Evolutionary conservation across 2,888 invertebrate species (phyloP).

Genomic region (Nephrotoma appendiculata): DNA sequence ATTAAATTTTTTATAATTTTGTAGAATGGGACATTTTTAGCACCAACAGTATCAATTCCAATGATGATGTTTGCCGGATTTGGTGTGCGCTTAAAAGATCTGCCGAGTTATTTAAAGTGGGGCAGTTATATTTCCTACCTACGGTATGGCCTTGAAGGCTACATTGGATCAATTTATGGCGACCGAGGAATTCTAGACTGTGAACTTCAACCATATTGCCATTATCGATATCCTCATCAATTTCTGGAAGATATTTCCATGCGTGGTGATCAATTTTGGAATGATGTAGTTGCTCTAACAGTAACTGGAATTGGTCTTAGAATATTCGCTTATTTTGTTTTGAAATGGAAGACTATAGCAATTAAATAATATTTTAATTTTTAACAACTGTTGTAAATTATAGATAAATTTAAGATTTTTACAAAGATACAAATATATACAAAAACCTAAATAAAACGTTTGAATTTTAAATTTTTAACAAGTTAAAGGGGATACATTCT

Average conservation of each 20-base stretch:
- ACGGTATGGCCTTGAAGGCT: constrained; percentile 81
- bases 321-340: constrained; percentile 50
- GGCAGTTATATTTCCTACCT: constrained; percentile 84
- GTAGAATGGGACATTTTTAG: constrained; percentile 89
- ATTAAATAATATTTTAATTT: constrained; percentile 20
- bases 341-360: constrained; percentile 58
- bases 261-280: constrained; percentile 67
- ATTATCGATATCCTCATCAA: constrained; percentile 60
- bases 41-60: constrained; percentile 81
- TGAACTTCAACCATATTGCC: constrained; percentile 57
- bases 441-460: too few relatives aligned
- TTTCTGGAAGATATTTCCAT: constrained; percentile 74
- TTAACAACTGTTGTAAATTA: background rate
- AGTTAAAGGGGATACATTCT: too few relatives aligned
- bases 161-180: constrained; percentile 73
- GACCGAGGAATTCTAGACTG: constrained; percentile 64
- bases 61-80: constrained; percentile 97
- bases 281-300: constrained; percentile 59
- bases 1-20: constrained; percentile 5
- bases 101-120: constrained; percentile 79
- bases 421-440: too few relatives aligned
- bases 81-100: constrained; percentile 75
- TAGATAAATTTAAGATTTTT: too few relatives aligned
- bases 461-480: too few relatives aligned
- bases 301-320: constrained; percentile 52